These are phyloP conservation scores for Ara ararauna DNA, from an alignment of 2,797 vertebrate species.

Conservation along the genomic window DNA sequence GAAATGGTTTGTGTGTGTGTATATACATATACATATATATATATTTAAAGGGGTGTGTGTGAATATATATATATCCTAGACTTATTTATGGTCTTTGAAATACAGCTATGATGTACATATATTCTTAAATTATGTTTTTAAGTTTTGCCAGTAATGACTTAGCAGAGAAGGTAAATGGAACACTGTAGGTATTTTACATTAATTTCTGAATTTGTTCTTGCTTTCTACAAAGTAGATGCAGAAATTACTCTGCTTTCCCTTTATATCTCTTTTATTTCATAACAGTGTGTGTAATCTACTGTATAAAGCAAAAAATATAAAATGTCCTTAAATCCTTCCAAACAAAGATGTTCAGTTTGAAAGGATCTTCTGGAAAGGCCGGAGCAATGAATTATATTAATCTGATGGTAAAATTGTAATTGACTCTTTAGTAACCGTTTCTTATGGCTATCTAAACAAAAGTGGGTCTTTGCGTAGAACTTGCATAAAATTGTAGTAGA, in stretches of 20 bases:
- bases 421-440: background rate
- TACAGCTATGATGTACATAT: background rate
- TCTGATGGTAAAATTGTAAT: background rate
- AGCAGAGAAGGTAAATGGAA: background rate
- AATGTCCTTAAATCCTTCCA: background rate
- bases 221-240: background rate
- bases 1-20: background rate
- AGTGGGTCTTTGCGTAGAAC: background rate
- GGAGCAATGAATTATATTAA: background rate
- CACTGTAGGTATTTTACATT: background rate
- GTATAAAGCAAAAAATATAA: background rate
- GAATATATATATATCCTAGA: background rate
- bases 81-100: background rate
- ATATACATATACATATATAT: no score
- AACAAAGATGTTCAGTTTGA: background rate
- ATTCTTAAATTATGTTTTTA: background rate
- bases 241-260: background rate
- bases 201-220: background rate
- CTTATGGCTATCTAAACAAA: background rate
- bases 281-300: fast-evolving
- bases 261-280: background rate
- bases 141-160: background rate
- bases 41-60: background rate
- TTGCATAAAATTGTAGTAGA: background rate
- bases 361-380: background rate